phyloP scores from a whole-genome alignment of 2,888 invertebrate species.

The Epinotia brunnichana region DNA sequence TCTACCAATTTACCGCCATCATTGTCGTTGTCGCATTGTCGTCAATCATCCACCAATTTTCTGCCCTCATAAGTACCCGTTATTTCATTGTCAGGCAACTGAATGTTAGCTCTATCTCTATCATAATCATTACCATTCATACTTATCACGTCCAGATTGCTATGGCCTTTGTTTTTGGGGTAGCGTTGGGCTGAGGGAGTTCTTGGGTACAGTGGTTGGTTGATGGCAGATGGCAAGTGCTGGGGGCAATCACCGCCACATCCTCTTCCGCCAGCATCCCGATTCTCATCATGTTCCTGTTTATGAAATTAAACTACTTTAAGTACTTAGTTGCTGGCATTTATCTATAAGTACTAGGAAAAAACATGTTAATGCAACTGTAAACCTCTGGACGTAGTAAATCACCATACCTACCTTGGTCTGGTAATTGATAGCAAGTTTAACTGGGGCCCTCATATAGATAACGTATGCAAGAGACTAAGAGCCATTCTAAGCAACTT shows the following conservation, averaged over 20 bases:
- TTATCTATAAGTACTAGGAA: no score
- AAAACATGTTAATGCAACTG: no score
- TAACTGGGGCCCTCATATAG: no score
- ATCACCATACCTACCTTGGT: no score
- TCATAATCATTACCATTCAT: constrained; percentile 41
- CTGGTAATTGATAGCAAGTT: no score
- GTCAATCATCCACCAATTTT: constrained; percentile 35
- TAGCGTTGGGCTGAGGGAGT: constrained; percentile 12
- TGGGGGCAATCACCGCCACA: constrained; percentile 70
- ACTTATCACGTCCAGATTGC: constrained; percentile 27
- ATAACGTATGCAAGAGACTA: no score
- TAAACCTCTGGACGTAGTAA: no score
- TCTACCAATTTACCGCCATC: not conserved
- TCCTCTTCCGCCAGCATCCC: constrained; percentile 67
- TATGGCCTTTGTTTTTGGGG: constrained; percentile 33
- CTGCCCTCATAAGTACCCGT: constrained; percentile 31
- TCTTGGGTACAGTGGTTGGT: constrained; percentile 37
- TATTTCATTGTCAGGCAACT: constrained; percentile 37
- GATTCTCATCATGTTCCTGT: constrained; percentile 48
- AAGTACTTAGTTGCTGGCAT: not conserved
- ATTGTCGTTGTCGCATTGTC: constrained; percentile 9
- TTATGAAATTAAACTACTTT: constrained; percentile 25
- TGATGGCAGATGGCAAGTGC: constrained; percentile 52
- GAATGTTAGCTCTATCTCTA: constrained; percentile 34
- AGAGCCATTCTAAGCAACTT: no score